A percentile compares a stretch with the other conserved stretches of the same genome.
Evolutionary conservation across 2,797 vertebrate genomes (phyloP).

Genomic region (Ctenopoma multispine): DNA sequence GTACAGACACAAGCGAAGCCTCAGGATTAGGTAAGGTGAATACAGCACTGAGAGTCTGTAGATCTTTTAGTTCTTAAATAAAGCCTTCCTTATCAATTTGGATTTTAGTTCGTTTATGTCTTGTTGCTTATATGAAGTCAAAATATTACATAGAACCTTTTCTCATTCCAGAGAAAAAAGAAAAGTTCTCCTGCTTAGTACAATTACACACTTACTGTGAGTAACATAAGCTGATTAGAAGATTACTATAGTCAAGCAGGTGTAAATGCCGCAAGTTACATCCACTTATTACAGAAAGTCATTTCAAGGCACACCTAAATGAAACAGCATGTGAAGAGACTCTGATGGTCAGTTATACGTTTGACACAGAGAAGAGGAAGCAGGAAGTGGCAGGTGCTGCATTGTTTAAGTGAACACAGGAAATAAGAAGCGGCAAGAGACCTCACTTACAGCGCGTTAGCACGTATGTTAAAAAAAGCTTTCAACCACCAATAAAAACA

Average conservation of each 20-base stretch:
- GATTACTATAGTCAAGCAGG: neutral
- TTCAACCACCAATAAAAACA: conserved; percentile 47
- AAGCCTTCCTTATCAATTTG: conserved; percentile 2
- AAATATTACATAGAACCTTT: neutral
- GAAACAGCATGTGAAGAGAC: conserved; percentile 44
- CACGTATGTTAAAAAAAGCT: conserved; percentile 57
- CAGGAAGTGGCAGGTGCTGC: conserved; percentile 52
- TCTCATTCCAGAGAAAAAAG: neutral
- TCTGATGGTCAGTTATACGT: conserved; percentile 33
- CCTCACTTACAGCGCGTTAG: conserved; percentile 52
- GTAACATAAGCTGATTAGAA: conserved; percentile 14
- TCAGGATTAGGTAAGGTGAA: conserved; percentile 15
- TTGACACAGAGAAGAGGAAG: conserved; percentile 37
- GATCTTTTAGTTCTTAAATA: neutral
- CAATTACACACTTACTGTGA: neutral
- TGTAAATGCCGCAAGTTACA: conserved; percentile 4
- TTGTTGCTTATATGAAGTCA: conserved; percentile 16
- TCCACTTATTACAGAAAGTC: conserved; percentile 14
- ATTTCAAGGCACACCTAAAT: conserved; percentile 26
- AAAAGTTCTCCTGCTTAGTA: neutral
- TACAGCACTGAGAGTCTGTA: neutral
- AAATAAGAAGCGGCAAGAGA: conserved; percentile 19
- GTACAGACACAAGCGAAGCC: conserved; percentile 1
- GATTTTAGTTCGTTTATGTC: conserved; percentile 13
- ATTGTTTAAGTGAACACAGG: conserved; percentile 53